Evolutionary conservation across 2,797 vertebrate genomes (phyloP), one percentile per base, ranked within the genome.

Genomic region (Psittacula derbiana): DNA sequence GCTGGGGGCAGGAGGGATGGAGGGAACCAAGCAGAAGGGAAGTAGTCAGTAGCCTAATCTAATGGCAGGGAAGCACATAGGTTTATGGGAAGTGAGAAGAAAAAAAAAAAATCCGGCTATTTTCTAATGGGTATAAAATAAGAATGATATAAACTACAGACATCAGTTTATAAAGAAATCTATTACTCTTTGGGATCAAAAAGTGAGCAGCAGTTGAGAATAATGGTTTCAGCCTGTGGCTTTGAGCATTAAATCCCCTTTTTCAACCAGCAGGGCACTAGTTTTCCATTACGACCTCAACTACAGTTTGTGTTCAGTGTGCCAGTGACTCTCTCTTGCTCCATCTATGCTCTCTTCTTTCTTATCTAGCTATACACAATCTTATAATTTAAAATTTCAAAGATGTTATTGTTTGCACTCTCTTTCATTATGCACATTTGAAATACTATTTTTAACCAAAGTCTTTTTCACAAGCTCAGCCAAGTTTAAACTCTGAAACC

Each of bases 121-220:
- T 94, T 95, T 91, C 86, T 94, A 94, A 95, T 92, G 58, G 83
- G 57, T 89, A 47, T 66, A 92, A 93, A 95, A 94, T 71, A 95
- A 93, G 90, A 96, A 95, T 78, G 94, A 85, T 74, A 94, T 95
- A 78, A 96, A 96, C 88, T 87, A 71, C 55, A 92, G 49, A 87
- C 88, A 87, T 90, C 74, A 82, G 92, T 95, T 96, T 87, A 90
- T 83, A 94, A 60, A 92, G 86, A 95, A 94, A 93, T 84, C 95
- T 87, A 90, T 96, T 97, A 93, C 80, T 95, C 71, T 94, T 82
- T 80, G 80, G 52, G 69, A 94, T 95, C 91, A 95, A 91, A 95
- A 95, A 93, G 78, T 33, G 83, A 94, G 61, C 78, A 85, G 92
- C 83, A 95, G 74, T 92, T 9, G 15, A 87, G 94, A 96, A 86